Evolutionary conservation across 2,113 vertebrate genomes (phyloP), one percentile per base, ranked within the genome.

Genomic region (Pteruthius melanotis): DNA sequence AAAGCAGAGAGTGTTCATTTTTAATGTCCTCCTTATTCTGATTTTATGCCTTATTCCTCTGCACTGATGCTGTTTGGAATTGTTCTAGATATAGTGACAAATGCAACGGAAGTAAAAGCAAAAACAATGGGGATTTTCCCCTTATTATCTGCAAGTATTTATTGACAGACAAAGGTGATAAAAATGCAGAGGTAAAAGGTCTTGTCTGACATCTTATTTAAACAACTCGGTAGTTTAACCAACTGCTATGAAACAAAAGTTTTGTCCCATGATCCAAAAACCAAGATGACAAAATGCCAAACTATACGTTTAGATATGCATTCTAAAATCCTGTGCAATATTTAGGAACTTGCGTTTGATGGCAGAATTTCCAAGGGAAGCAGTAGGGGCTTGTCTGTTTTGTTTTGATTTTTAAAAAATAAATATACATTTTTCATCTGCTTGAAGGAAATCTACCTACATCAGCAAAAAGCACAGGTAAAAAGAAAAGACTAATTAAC

Each of bases 1-100:
- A 91, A 94, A 95, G 35, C 45, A 91, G 14, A 90, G 30, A 63
- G 18, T 60, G n/a, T 42, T 93, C 39, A 28, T 68, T 97, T 95
- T 91, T 66, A 42, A 87, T 95, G 91, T 97, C 76, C 69, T 95
- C 65, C 78, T 91, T 88, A 40, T 61, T 97, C 95, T 97, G 97
- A 83, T 96, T 96, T 96, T 95, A 95, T 95, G 56, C 71, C 35
- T 40, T 94, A 78, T 91, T 70, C 44, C 72, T 90, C 66, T 95
- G 86, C 40, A 40, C 15, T 1, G 1, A 10, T 49, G 16, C 54
- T 66, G 15, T 70, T 95, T 42, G 23, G 40, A 87, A 57, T 45
- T 69, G 31, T 45, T 65, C 35, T 94, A 82, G 87, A 91, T 94
- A 81, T 5, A 79, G 24, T 37, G 78, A 64, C 14, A 75, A 84